Base-by-base conservation (phyloP, 2,888 invertebrate species). In the Pelosia muscerda region DNA sequence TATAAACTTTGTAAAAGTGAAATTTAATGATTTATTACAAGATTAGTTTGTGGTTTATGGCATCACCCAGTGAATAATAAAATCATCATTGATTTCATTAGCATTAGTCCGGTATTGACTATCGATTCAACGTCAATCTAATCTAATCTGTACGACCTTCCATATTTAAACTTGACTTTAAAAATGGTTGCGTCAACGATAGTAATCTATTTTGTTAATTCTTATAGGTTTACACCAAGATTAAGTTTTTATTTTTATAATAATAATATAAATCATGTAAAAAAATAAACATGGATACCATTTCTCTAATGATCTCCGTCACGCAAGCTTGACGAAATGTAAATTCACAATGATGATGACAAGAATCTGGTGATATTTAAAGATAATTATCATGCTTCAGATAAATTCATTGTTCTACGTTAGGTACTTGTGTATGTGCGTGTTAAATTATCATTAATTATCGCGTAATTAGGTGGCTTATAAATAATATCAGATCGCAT, bases 111-210 rank as follows among this genome's bases (percentile, higher is more conserved):
- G 26, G 26, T 13, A 28, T 31, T n/a, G 19, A 57, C 26, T 31
- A 55, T 34, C 34, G 31, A 23, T 23, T 31, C 9, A 38, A 19
- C 19, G 19, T 55, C 5, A 55, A 55, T 63, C 56, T 75, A 68
- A 78, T 78, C 76, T 78, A 68, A 79, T 79, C 79, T 76, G 15
- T 60, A 31, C 60, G 73, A 77, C 79, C 75, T 77, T 78, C 72
- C 67, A 74, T 69, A 61, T 59, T 76, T 71, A 76, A 76, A 75
- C 70, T 73, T 74, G 76, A 78, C 73, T 63, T 49, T 34, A 58
- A 42, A n/a, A 23, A 57, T 22, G 1, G 55, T 22, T 26, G 15
- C 67, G 49, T 59, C 63, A 54, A 34, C 31, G 38, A 34, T 53
- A 23, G 22, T 63, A 31, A 62, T 49, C 61, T 53, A 9, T 54